Evolutionary conservation across 2,113 vertebrate genomes (phyloP).

Genomic region (Burhinus oedicnemus): DNA sequence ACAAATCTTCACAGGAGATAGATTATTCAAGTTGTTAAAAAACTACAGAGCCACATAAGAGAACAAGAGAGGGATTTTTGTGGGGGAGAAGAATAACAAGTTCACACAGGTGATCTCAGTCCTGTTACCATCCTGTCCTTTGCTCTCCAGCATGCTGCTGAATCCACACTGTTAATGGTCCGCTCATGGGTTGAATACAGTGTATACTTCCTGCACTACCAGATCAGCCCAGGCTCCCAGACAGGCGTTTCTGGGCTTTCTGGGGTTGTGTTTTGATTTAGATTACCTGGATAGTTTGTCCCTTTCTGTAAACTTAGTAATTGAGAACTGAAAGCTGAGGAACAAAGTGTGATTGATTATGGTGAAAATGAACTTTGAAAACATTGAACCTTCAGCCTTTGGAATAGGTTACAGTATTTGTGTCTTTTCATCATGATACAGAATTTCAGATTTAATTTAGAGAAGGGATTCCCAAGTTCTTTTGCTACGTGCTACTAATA

Average conservation of each 20-base stretch:
- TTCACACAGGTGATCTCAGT: neutral
- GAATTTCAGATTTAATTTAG: neutral
- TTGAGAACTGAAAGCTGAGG: neutral
- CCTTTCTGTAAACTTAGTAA: neutral
- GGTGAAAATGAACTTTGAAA: neutral
- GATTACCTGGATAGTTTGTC: neutral
- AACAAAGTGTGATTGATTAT: neutral
- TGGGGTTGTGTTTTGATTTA: neutral
- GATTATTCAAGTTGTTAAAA: neutral
- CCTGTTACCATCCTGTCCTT: neutral
- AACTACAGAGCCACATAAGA: neutral
- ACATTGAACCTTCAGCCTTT: neutral
- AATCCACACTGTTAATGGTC: neutral
- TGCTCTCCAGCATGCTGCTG: neutral
- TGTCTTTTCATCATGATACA: neutral
- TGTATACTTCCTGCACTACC: neutral
- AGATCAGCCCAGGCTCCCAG: neutral
- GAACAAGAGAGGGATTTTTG: neutral
- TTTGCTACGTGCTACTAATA: neutral
- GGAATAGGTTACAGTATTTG: neutral
- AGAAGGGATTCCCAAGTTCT: neutral
- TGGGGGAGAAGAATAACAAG: neutral
- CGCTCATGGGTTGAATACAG: neutral
- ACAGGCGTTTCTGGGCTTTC: neutral
- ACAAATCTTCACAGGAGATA: neutral